Base-by-base conservation (phyloP, 2,888 invertebrate genomes). In the Perizoma affinitatum region DNA sequence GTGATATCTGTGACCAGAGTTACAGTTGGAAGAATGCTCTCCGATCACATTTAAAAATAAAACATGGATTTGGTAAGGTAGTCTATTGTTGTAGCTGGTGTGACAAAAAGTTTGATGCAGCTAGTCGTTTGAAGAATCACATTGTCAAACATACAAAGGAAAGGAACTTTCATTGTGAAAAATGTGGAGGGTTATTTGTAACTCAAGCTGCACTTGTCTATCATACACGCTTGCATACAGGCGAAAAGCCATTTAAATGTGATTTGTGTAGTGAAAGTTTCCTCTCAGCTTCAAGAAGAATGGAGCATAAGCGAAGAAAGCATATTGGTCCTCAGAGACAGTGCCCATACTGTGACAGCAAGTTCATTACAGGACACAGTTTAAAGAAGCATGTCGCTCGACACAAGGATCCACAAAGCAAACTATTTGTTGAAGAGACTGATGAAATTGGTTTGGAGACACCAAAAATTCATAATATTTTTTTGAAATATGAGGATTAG, bases 141-240 rank as follows among this genome's bases (percentile, higher is more conserved):
- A 80, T 83, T 40, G 87, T 90, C 0, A 89, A 85, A 66, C 90
- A 90, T 70, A 91, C 90, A 0, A 85, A 77, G 43, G 90, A 87
- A 57, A 78, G 75, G 22, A 89, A 89, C 38, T 90, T 84, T 44
- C 74, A 78, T 9, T 91, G 90, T 73, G 77, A 77, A 1, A 74
- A 79, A 9, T 91, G 90, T 66, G 84, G 84, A 2, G 82, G 83
- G 0, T 83, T 79, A 54, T 91, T 90, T 72, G 89, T 90, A 0
- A 84, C 88, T 0, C 76, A 75, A 50, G 82, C 86, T 3, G 88
- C 90, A 1, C 72, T 90, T 38, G 71, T 82, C 0, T 86, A 87
- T 50, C 90, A 91, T 59, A 80, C 73, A 1, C 73, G 90, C n/a
- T 69, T 88, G 1, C 90, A 91, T 60, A 90, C 90, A 0, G 90